Conservation (phyloP, 2,888 invertebrate species). For the Auanema freiburgensis region DNA sequence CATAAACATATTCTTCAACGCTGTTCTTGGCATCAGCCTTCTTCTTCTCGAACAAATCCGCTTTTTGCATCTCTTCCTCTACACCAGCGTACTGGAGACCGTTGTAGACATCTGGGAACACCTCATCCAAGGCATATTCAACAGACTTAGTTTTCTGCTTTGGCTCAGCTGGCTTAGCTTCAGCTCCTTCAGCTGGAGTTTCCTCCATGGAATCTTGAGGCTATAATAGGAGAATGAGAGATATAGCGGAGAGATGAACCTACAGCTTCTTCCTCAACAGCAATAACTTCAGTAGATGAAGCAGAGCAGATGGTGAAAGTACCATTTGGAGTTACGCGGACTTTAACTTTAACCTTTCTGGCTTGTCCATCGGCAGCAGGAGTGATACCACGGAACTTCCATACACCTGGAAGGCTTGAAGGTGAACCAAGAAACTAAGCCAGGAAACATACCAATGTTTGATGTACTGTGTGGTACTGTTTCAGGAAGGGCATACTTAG, state of each 20-base stretch:
- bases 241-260: constrained; percentile 12
- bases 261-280: constrained; percentile 42
- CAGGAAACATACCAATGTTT: constrained; percentile 58
- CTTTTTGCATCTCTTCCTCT: constrained; percentile 72
- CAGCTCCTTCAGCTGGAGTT: constrained; percentile 21
- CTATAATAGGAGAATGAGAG: constrained; percentile 10
- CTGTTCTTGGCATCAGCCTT: constrained; percentile 93
- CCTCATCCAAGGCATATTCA: constrained; percentile 5
- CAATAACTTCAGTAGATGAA: constrained; percentile 70
- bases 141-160: too few relatives aligned
- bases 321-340: constrained; percentile 89
- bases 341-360: constrained; percentile 83
- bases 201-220: constrained; percentile 37
- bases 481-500: constrained; percentile 76
- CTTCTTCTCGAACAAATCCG: constrained; percentile 89
- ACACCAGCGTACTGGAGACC: constrained; percentile 23
- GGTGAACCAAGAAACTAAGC: neutral
- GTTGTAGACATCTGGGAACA: constrained; percentile 13
- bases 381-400: constrained; percentile 71
- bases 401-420: constrained; percentile 64
- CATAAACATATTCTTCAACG: constrained; percentile 96
- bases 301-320: constrained; percentile 86
- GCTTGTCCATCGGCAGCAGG: constrained; percentile 85
- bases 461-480: constrained; percentile 76
- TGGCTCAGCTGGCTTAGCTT: neutral